phyloP scores from a whole-genome alignment of 2,888 invertebrate species.

The Noctua pronuba region DNA sequence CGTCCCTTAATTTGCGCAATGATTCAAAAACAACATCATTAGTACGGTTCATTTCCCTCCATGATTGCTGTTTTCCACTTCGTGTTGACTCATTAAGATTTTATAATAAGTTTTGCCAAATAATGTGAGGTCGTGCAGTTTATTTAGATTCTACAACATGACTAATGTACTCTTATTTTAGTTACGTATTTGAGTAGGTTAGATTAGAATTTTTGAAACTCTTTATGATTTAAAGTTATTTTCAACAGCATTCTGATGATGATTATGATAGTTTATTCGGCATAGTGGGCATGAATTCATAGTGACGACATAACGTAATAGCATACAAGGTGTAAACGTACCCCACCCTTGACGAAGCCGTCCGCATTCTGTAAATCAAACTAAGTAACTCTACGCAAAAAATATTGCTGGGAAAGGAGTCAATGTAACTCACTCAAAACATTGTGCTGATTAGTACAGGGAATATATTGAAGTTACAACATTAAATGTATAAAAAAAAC shows the following conservation, averaged over 20 bases:
- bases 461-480: too few species aligned
- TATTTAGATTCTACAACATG: conserved; percentile 9
- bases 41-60: conserved; percentile 71
- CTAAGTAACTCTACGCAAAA: too few species aligned
- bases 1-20: conserved; percentile 58
- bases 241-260: not conserved
- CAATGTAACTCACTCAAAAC: too few species aligned
- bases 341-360: too few species aligned
- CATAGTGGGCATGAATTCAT: too few species aligned
- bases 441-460: too few species aligned
- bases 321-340: too few species aligned
- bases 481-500: too few species aligned
- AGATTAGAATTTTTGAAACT: not conserved
- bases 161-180: not conserved
- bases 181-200: not conserved
- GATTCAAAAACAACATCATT: conserved; percentile 71
- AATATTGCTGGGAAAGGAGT: too few species aligned
- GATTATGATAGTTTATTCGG: not conserved
- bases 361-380: too few species aligned
- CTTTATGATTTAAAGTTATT: not conserved
- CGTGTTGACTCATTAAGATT: conserved; percentile 64
- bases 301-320: too few species aligned
- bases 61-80: conserved; percentile 73
- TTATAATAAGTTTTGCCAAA: conserved; percentile 56
- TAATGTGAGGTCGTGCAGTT: conserved; percentile 29